Conservation (phyloP, 2,113 vertebrate genomes). For the Pachypanchax playfairii region DNA sequence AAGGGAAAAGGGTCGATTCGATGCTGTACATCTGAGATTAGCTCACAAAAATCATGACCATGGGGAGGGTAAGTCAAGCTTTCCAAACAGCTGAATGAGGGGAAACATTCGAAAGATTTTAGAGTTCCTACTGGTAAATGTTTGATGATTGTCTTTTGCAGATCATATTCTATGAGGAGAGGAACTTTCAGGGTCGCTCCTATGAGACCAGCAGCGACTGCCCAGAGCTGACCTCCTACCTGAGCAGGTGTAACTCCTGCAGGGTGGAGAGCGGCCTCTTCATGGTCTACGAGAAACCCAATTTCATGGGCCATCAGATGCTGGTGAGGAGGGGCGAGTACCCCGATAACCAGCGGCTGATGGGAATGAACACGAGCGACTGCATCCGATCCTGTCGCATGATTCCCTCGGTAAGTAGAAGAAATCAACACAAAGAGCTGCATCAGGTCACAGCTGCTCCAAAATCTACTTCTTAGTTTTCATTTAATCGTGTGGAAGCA, state of each 20-base stretch:
- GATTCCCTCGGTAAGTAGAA: conserved; percentile 64
- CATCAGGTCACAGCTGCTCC: too few relatives aligned
- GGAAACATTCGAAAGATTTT: neutral
- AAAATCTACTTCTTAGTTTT: too few relatives aligned
- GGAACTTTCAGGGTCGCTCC: conserved; percentile 72
- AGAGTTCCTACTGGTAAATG: neutral
- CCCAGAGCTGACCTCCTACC: conserved; percentile 62
- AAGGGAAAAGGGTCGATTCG: conserved; percentile 49
- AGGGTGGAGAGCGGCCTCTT: conserved; percentile 71
- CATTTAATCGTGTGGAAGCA: too few relatives aligned
- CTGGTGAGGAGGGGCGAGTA: conserved; percentile 73
- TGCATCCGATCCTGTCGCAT: conserved; percentile 75
- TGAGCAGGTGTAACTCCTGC: conserved; percentile 70
- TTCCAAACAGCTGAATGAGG: neutral
- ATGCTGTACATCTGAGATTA: conserved; percentile 56
- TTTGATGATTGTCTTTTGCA: conserved; percentile 16
- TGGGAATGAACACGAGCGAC: conserved; percentile 67
- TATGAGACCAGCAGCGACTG: conserved; percentile 70
- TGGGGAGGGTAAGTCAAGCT: conserved; percentile 61
- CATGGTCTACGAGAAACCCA: conserved; percentile 64
- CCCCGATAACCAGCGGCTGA: conserved; percentile 71
- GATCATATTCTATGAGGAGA: conserved; percentile 77
- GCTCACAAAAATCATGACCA: conserved; percentile 55
- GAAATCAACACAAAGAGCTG: neutral
- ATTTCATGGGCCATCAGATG: conserved; percentile 62